Base-by-base conservation (phyloP, 2,113 vertebrate genomes). In the Hemicordylus capensis region DNA sequence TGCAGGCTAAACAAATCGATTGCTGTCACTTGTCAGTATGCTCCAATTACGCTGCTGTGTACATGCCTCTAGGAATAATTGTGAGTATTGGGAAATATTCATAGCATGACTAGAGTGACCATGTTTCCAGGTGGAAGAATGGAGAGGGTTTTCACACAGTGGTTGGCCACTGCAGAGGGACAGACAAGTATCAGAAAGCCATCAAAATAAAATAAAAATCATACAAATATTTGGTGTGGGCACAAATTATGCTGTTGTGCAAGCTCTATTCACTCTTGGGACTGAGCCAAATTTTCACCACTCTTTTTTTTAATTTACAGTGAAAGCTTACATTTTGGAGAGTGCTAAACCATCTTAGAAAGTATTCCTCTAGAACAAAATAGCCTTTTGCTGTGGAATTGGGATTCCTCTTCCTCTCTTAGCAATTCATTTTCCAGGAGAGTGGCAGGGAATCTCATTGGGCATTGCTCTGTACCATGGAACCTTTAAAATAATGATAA, bases 21-120 rank as follows among this genome's bases (percentile, higher is more conserved):
- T 91, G 78, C 80, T 93, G 64, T 89, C 78, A 91, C 81, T 93
- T 89, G 86, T 92, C 87, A 90, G 46, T 80, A 75, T 89, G 83
- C 85, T 91, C 84, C 83, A 90, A 22, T 93, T 93, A 85, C 90
- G 83, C 87, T 89, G 84, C 83, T 26, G 84, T 80, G 42, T 75
- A 76, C 58, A 72, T 66, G 76, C 81, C 85, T 83, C 31, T 59
- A 79, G 80, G 85, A 92, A 69, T 88, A 95, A 94, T 93, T 88
- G 76, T 70, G 85, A 81, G 72, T 86, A 76, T 9, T 54, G 63
- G 83, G 90, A 70, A 67, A 93, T 85, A 79, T 76, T 28, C 90
- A 46, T 66, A 12, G 48, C 66, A 37, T 28, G 28, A 15, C 20
- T 69, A 12, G 63, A 76, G 61, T 28, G 28, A 17, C 20, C 34